phyloP scores from a whole-genome alignment of 2,113 vertebrate species.

The Porphyrio hochstetteri region DNA sequence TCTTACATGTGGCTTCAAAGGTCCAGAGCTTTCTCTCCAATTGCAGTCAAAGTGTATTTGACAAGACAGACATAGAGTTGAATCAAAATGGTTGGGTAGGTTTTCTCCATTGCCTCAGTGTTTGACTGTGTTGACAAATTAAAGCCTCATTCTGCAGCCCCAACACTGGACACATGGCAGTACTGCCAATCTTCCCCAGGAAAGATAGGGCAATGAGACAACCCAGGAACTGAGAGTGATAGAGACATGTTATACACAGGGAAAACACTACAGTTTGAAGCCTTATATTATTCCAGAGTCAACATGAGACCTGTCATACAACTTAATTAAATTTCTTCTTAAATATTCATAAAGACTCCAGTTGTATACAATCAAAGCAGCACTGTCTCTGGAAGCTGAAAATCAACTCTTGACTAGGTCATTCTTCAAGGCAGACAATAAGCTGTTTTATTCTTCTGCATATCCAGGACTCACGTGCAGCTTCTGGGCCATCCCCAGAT shows the following conservation, averaged over 20 bases:
- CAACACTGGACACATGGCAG: accelerated
- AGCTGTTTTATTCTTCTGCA: not conserved
- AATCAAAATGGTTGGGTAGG: not conserved
- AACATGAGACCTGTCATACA: accelerated
- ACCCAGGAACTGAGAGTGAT: not conserved
- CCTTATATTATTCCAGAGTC: not conserved
- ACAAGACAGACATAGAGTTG: not conserved
- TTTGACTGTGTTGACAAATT: not conserved
- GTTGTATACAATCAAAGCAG: not conserved
- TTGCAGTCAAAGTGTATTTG: not conserved
- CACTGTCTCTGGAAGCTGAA: not conserved
- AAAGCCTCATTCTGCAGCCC: not conserved
- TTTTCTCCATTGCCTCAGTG: not conserved
- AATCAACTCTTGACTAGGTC: not conserved
- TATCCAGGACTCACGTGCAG: not conserved
- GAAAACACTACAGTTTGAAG: not conserved
- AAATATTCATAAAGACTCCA: not conserved
- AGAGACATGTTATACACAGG: not conserved
- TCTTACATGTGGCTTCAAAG: not conserved
- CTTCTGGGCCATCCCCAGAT: not conserved
- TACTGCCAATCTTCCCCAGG: not conserved
- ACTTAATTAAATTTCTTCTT: not conserved
- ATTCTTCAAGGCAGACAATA: not conserved
- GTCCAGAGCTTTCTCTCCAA: not conserved
- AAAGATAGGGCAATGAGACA: not conserved